Evolutionary conservation across 2,113 vertebrate genomes (phyloP).

Genomic region (Leiothrix lutea): DNA sequence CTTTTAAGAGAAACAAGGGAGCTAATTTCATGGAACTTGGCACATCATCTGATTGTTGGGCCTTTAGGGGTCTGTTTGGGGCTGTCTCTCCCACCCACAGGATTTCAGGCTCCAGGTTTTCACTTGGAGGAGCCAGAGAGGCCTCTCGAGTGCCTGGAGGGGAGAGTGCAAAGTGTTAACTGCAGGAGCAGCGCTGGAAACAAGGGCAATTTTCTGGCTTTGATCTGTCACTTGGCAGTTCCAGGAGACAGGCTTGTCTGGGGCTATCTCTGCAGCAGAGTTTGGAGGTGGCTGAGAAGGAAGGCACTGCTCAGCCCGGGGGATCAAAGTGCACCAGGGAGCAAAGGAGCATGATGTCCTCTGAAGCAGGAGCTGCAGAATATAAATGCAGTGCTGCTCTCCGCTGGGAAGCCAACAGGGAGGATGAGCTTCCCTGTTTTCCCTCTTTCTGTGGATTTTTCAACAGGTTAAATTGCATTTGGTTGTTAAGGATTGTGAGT

Average conservation of each 20-base stretch:
- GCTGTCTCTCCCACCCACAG: background rate
- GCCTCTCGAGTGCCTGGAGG: background rate
- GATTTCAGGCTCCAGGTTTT: background rate
- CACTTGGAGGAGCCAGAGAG: background rate
- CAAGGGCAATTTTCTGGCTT: constrained; percentile 18
- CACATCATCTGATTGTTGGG: background rate
- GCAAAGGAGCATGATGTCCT: background rate
- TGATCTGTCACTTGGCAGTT: constrained; percentile 40
- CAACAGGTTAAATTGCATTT: background rate
- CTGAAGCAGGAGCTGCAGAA: background rate
- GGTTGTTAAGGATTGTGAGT: background rate
- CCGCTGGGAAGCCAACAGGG: background rate
- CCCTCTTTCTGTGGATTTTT: background rate
- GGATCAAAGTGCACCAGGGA: background rate
- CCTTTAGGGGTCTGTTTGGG: background rate
- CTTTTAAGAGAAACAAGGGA: background rate
- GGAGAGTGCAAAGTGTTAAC: background rate
- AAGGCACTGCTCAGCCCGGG: background rate
- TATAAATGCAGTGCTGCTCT: background rate
- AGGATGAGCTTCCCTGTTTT: background rate
- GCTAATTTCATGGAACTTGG: constrained; percentile 16
- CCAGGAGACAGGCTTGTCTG: background rate
- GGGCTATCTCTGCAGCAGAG: background rate
- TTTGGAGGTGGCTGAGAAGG: background rate
- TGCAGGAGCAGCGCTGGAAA: background rate